Evolutionary conservation across 2,113 vertebrate genomes (phyloP).

Genomic region (Gadus macrocephalus): DNA sequence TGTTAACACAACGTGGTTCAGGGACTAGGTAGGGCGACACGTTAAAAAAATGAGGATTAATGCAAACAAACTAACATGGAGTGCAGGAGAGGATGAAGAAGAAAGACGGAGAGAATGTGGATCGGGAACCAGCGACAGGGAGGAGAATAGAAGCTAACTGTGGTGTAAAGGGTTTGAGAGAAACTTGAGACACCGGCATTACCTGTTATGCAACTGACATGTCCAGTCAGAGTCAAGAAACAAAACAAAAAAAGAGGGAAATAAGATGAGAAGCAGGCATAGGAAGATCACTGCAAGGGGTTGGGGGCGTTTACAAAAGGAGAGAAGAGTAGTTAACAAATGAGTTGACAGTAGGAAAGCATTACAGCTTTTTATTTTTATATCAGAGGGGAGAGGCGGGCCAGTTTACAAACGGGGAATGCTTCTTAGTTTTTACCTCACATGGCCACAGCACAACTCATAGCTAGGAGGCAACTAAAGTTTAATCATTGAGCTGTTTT

Average conservation of each 20-base stretch:
- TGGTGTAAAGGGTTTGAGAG: slow-evolving; percentile 29
- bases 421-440: too few species aligned
- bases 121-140: background rate
- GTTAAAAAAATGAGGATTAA: too few species aligned
- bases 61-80: too few species aligned
- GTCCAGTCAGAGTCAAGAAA: slow-evolving; percentile 67
- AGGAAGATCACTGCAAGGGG: slow-evolving; percentile 43
- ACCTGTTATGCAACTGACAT: slow-evolving; percentile 74
- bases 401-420: too few species aligned
- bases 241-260: slow-evolving; percentile 20
- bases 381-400: too few species aligned
- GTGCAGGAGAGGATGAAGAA: background rate
- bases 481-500: too few species aligned
- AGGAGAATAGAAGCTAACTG: slow-evolving; percentile 26
- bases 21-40: too few species aligned
- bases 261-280: slow-evolving; percentile 42
- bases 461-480: too few species aligned
- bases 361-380: background rate
- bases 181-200: slow-evolving; percentile 62
- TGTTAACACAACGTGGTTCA: too few species aligned
- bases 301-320: slow-evolving; percentile 34
- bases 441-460: too few species aligned
- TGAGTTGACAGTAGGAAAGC: slow-evolving; percentile 19
- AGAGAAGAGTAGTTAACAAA: slow-evolving; percentile 61
- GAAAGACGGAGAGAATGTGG: slow-evolving; percentile 15